A percentile compares a stretch with the other conserved stretches of the same genome.
Conservation (phyloP, 1,140 invertebrate genomes). For the Apis cerana region DNA sequence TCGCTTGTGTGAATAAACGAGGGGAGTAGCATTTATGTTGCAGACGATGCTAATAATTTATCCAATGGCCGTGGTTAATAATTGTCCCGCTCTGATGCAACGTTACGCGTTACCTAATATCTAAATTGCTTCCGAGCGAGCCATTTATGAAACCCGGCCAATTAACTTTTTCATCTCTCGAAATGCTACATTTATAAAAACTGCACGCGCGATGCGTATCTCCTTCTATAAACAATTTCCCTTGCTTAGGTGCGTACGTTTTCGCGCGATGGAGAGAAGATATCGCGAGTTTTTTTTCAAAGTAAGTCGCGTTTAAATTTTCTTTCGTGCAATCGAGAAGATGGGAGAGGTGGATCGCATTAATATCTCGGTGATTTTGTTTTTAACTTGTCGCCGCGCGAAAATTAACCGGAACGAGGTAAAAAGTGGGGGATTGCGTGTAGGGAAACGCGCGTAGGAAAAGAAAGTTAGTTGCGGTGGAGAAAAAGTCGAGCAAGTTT, state of each 20-base stretch:
- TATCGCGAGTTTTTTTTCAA: not conserved
- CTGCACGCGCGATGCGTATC: too few relatives aligned
- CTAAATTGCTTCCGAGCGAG: too few relatives aligned
- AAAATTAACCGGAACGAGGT: not conserved
- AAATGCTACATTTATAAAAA: not conserved
- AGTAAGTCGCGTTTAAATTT: not conserved
- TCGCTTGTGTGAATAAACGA: too few relatives aligned
- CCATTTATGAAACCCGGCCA: too few relatives aligned
- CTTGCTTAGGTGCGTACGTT: too few relatives aligned
- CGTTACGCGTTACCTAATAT: too few relatives aligned
- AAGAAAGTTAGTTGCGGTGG: not conserved
- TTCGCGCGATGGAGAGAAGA: too few relatives aligned
- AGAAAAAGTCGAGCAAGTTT: slow-evolving; percentile 9
- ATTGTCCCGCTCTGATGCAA: too few relatives aligned
- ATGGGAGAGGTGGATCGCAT: not conserved
- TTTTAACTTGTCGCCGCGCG: not conserved
- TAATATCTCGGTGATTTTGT: not conserved
- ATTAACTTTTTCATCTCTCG: too few relatives aligned
- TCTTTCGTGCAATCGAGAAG: slow-evolving; percentile 11
- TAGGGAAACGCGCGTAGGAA: slow-evolving; percentile 5
- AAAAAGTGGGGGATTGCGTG: not conserved
- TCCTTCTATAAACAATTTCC: not conserved
- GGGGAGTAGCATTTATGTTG: too few relatives aligned
- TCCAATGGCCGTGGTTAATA: too few relatives aligned
- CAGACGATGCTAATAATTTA: too few relatives aligned